Evolutionary conservation across 23 tunicate species (phyloP).

Genomic region (Ascidia mentula): DNA sequence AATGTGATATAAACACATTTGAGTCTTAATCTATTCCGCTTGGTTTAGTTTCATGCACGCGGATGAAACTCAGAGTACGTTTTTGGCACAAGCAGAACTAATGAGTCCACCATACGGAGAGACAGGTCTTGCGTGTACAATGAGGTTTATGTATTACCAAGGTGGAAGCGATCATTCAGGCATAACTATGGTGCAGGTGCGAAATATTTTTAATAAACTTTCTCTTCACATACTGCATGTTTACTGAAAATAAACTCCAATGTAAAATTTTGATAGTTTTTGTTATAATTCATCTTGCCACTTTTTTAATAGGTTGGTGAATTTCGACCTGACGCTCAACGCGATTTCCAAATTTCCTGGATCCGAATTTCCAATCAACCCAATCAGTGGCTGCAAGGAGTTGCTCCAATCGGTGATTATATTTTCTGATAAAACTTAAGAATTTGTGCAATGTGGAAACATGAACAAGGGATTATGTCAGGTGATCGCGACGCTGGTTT

Average conservation of each 20-base stretch:
- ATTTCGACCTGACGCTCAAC: constrained; percentile 29
- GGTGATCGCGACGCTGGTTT: constrained; percentile 78
- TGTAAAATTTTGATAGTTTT: no score
- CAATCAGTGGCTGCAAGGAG: constrained; percentile 56
- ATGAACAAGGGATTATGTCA: constrained; percentile 10
- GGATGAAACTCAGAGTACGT: constrained; percentile 77
- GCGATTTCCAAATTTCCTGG: constrained; percentile 56
- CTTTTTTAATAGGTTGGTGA: constrained; percentile 47
- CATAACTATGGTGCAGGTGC: constrained; percentile 54
- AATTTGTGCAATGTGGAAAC: not conserved
- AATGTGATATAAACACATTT: not conserved
- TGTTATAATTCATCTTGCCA: no score
- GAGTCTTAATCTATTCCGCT: not conserved
- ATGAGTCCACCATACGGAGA: constrained; percentile 58
- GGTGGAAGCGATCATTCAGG: constrained; percentile 72
- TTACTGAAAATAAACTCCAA: no score
- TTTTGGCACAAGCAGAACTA: constrained; percentile 72
- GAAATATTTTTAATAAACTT: not conserved
- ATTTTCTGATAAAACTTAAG: not conserved
- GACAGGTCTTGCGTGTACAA: constrained; percentile 59
- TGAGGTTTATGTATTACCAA: constrained; percentile 69
- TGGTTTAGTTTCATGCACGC: constrained; percentile 84
- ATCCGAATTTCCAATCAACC: constrained; percentile 63
- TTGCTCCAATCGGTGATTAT: constrained; percentile 43
- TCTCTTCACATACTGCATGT: no score